Evolutionary conservation across 1,140 invertebrate species (phyloP), one percentile per base, ranked within the genome.

Genomic region (Acyrthosiphon pisum): DNA sequence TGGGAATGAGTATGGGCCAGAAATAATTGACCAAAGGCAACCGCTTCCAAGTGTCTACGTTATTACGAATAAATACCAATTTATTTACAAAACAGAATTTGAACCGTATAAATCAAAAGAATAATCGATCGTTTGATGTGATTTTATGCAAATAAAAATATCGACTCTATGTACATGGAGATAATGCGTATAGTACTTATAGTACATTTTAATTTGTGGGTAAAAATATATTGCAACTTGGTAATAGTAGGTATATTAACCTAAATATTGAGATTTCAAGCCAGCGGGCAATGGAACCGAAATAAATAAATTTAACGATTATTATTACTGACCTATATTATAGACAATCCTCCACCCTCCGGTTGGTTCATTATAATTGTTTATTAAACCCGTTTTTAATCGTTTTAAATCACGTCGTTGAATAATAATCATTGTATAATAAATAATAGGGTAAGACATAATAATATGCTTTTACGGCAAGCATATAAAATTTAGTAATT

Each of bases 331-430:
- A 76, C 30, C 60, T 76, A 76, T 76, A n/a, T 68, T n/a, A 68
- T 76, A n/a, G 60, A 76, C 60, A n/a, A 68, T 76, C 60, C 14
- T 76, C 60, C 6, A 11, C 6, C 30, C n/a, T n/a, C 14, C 60
- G 3, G 14, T 76, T n/a, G n/a, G 60, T 14, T n/a, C 6, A 18
- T 76, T 76, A 76, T 68, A 76, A n/a, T 76, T 76, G n/a, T 76
- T 76, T 76, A n/a, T 76, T 76, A n/a, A 68, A n/a, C n/a, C n/a
- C n/a, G 60, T 76, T 76, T 76, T 76, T 18, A 68, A 76, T 76
- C 60, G 18, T 76, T 76, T 14, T n/a, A 76, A 76, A n/a, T 76
- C 14, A 76, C 14, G 14, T 76, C 4, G 14, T 7, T 76, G 60
- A 76, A 18, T 76, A 76, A 76, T 76, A n/a, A 2, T 76, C n/a